Conservation (phyloP, 2,888 invertebrate genomes). For the Tricholauxania praeusta region DNA sequence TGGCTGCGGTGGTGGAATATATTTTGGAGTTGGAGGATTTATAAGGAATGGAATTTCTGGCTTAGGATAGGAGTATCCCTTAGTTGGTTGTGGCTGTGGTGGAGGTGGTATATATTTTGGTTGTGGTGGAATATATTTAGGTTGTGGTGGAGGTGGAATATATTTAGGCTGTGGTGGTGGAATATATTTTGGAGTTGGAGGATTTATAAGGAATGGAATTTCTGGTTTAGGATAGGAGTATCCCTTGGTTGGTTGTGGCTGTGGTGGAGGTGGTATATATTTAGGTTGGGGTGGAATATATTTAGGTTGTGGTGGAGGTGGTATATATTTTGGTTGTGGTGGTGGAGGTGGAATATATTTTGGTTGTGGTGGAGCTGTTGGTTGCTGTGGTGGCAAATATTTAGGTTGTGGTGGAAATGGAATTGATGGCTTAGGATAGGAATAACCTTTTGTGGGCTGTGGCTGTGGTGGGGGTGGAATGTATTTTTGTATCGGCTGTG, state of each 20-base stretch:
- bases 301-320: constrained; percentile 39
- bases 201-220: constrained; percentile 12
- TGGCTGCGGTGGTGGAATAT: constrained; percentile 45
- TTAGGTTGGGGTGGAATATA: constrained; percentile 33
- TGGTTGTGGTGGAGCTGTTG: constrained; percentile 27
- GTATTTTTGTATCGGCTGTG: not conserved
- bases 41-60: constrained; percentile 41
- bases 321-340: constrained; percentile 41
- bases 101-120: constrained; percentile 38
- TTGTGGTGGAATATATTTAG: constrained; percentile 26
- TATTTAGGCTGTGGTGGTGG: constrained; percentile 36
- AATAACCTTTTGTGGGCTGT: constrained; percentile 48
- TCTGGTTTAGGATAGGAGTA: constrained; percentile 49
- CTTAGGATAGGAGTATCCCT: constrained; percentile 51
- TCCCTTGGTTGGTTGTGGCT: constrained; percentile 39
- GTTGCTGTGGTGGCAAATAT: constrained; percentile 31
- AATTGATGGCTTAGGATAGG: constrained; percentile 54
- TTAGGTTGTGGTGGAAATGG: constrained; percentile 50
- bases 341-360: constrained; percentile 36
- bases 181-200: constrained; percentile 44
- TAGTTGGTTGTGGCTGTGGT: constrained; percentile 34
- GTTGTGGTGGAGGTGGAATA: constrained; percentile 33
- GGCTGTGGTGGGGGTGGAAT: not conserved
- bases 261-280: constrained; percentile 45
- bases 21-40: constrained; percentile 33